Percentiles rank a stretch among this genome's conserved stretches.
Conservation (phyloP, 2,113 vertebrate species). For the Embiotoca jacksoni region DNA sequence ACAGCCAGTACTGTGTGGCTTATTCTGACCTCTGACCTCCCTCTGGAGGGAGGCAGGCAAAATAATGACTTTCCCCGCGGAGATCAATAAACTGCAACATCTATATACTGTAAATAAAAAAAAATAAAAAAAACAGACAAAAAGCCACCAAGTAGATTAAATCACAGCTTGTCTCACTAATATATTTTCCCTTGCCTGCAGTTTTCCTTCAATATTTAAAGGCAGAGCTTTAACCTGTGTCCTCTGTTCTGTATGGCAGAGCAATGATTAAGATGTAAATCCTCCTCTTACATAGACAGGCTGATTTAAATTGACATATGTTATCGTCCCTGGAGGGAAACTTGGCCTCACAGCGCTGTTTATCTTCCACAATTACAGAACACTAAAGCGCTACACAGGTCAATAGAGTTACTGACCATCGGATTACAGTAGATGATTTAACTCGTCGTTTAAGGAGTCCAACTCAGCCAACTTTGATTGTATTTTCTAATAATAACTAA, state of each 20-base stretch:
- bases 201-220: constrained; percentile 37
- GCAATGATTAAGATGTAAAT: constrained; percentile 41
- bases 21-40: constrained; percentile 56
- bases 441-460: constrained; percentile 22
- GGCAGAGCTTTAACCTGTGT: constrained; percentile 14
- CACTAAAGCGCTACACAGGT: constrained; percentile 15
- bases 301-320: constrained; percentile 19
- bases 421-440: background rate
- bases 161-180: constrained; percentile 41
- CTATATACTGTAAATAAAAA: background rate
- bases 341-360: constrained; percentile 3
- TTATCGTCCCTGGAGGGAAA: constrained; percentile 22
- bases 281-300: constrained; percentile 17
- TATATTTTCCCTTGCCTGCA: constrained; percentile 13
- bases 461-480: constrained; percentile 1
- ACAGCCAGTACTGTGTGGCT: constrained; percentile 9
- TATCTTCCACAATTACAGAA: constrained; percentile 40
- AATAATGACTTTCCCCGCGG: constrained; percentile 21
- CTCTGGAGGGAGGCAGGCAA: background rate
- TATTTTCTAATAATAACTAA: constrained; percentile 28
- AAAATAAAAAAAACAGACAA: background rate
- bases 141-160: constrained; percentile 40
- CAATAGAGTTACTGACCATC: constrained; percentile 5
- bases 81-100: constrained; percentile 48
- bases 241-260: constrained; percentile 4